Conservation (phyloP, 2,888 invertebrate genomes). For the Netelia virgata region DNA sequence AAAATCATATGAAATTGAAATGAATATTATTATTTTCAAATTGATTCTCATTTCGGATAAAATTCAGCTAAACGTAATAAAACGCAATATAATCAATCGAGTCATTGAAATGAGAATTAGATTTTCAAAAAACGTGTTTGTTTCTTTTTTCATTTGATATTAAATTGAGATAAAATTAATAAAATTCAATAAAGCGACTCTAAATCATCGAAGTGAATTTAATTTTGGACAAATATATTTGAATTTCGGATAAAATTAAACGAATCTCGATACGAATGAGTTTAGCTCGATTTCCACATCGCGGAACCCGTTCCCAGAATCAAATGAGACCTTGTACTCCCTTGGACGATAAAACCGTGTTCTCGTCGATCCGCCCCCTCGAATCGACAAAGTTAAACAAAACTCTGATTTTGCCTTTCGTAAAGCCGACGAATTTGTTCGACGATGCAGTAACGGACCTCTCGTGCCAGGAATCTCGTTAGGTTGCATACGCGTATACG, state of each 20-base stretch:
- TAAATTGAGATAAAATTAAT: too few species aligned
- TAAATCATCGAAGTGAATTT: neutral
- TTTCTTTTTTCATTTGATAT: too few species aligned
- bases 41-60: too few species aligned
- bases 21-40: too few species aligned
- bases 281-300: neutral
- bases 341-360: neutral
- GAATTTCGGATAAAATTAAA: neutral
- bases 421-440: constrained; percentile 30
- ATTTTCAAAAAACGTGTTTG: too few species aligned
- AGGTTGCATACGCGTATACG: neutral
- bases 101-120: too few species aligned
- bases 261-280: neutral
- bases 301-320: neutral
- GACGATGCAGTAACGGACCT: neutral
- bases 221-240: neutral
- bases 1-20: too few species aligned
- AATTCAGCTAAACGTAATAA: too few species aligned
- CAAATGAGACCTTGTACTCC: constrained; percentile 9
- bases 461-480: constrained; percentile 32
- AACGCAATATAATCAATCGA: too few species aligned
- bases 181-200: too few species aligned
- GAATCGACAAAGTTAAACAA: constrained; percentile 20
- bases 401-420: constrained; percentile 45
- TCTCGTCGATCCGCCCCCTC: neutral